Evolutionary conservation across 2,888 invertebrate species (phyloP), one percentile per base, ranked within the genome.

Genomic region (Belgica antarctica): DNA sequence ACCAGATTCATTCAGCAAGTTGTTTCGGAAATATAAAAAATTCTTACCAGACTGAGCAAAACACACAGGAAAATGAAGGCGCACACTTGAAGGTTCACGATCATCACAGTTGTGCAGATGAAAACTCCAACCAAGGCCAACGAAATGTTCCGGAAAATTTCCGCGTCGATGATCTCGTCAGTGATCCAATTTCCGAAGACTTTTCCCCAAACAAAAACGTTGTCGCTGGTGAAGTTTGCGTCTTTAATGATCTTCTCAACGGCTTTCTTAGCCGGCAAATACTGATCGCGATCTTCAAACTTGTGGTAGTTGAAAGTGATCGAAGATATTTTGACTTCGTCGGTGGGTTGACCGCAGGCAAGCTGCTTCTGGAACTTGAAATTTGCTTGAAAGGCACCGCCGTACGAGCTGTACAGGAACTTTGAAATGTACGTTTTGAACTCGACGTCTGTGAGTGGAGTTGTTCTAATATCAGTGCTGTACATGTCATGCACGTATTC

Each of bases 51-150:
- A 1, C 90, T 90, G 73, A 90, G 79, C 36, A 90, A 77, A 15
- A 90, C 89, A 75, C 89, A 89, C 22, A 87, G 76, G 74, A 92
- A 87, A 75, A 92, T 90, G 87, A 90, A 88, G 71, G 89, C 81
- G 78, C 91, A 90, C 73, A 89, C 88, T 77, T 88, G 87, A 12
- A 89, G 76, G 78, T 92, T 88, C 7, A 89, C 89, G 73, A 92
- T 89, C 25, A 93, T 81, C 25, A 91, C 76, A 12, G 87, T 78
- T 0, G 91, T 91, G 74, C 89, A 90, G n/a, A 86, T 76, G 86
- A 92, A 90, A 0, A 92, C 92, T 77, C 90, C 90, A 28, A 87
- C 75, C 71, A 91, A 81, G 0, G 92, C 91, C 59, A 92, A 78
- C 70, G 87, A 83, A 71, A 93, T 82, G 78, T 92, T 92, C 72